Base-by-base conservation (phyloP, 37 sponge, comb jelly and placozoan species). In the Axinella damicornis region DNA sequence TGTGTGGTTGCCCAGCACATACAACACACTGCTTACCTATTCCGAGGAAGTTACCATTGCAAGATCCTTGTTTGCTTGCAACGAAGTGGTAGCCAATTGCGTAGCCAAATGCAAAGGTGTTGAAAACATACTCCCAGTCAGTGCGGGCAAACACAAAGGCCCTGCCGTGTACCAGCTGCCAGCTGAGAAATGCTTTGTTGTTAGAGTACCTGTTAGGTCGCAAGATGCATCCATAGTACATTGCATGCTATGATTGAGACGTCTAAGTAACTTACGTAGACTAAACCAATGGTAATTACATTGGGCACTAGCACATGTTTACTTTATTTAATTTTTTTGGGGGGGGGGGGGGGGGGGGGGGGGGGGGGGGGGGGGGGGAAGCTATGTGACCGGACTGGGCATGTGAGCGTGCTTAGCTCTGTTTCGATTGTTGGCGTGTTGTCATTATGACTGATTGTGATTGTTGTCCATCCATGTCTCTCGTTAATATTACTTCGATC, bases 121-220 rank as follows among this genome's bases (percentile, higher is more conserved):
- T 88, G 76, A 88, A 74, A 14, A 88, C 89, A 61, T 88, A 88
- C 89, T 88, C 76, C 89, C 89, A 88, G 69, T 88, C 89, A 22
- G 89, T 82, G 19, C 89, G 76, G 27, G 69, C 89, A 76, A 88
- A 88, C 35, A 88, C 89, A 63, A 88, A 88, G 37, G 89, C 33
- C 40, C 82, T 39, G 6, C 88, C 88, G 40, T 87, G 57, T 0
- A 66, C 6, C 31, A 80, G 66, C 33, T 80, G 89, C 82, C 83
- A 80, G 55, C 67, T 67, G 61, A 81, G 74, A 68, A 70, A 88
- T 18, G 59, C 13, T 15, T 63, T 65, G 61, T 77, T 73, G 35
- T 0, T 21, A 0, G 83, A 73, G 65, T 69, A 88, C 89, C 89
- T 88, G n/a, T n/a, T n/a, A n/a, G n/a, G n/a, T n/a, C n/a, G n/a